Evolutionary conservation across 2,797 vertebrate species (phyloP).

Genomic region (Rhodeus uyekii): DNA sequence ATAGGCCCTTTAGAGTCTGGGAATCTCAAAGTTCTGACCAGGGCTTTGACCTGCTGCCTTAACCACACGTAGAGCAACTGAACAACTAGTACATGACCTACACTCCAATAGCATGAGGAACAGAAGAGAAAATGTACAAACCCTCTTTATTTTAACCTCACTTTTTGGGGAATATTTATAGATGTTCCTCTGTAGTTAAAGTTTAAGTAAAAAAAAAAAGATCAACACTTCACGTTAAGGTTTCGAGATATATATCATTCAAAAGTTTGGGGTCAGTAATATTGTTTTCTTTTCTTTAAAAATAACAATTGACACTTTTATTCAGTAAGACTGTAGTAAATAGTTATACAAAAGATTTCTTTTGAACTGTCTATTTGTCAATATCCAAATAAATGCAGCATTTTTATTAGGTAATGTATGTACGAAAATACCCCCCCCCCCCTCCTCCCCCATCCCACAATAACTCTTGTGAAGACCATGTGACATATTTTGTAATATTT

Average conservation of each 20-base stretch:
- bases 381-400: no score
- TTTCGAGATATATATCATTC: not conserved
- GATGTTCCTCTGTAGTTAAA: not conserved
- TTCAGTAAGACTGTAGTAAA: not conserved
- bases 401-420: no score
- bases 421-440: no score
- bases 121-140: not conserved
- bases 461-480: not conserved
- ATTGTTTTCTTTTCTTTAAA: not conserved
- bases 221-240: not conserved
- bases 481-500: not conserved
- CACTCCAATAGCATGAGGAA: not conserved
- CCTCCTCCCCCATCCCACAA: no score
- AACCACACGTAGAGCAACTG: slow-evolving; percentile 64
- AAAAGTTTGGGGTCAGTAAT: not conserved
- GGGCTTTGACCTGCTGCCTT: slow-evolving; percentile 76
- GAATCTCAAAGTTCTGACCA: slow-evolving; percentile 80
- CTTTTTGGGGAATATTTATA: not conserved
- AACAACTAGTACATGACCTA: slow-evolving; percentile 55
- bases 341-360: no score
- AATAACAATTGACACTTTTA: not conserved
- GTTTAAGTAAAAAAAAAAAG: not conserved
- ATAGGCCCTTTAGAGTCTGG: slow-evolving; percentile 83
- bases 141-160: not conserved
- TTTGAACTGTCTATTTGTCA: not conserved